Percentiles rank a stretch among this genome's conserved stretches.
Evolutionary conservation across 2,888 invertebrate species (phyloP).

Genomic region (Caenorhabditis sp.): DNA sequence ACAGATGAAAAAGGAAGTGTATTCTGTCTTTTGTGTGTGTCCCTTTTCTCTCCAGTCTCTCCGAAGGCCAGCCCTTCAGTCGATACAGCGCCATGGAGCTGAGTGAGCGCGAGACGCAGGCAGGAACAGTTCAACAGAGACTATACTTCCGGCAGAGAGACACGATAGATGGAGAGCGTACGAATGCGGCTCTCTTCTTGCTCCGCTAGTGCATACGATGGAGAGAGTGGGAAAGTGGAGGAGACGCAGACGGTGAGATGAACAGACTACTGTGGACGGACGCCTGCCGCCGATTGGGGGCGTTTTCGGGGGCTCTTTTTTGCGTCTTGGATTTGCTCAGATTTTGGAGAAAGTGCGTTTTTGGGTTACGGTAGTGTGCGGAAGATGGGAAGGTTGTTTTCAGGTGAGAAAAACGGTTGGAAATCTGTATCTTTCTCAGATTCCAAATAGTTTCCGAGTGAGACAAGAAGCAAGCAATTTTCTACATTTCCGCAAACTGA

Average conservation of each 20-base stretch:
- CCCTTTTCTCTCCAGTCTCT: conserved; percentile 19
- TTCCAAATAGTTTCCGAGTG: no score
- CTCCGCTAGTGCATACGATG: conserved; percentile 35
- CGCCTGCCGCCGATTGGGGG: conserved; percentile 27
- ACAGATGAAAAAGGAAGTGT: conserved; percentile 28
- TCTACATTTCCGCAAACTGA: no score
- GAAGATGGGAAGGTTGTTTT: background rate
- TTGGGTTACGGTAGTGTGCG: conserved; percentile 12
- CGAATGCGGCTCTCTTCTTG: conserved; percentile 21
- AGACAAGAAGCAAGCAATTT: no score
- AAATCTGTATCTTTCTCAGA: no score
- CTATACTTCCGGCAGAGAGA: conserved; percentile 11
- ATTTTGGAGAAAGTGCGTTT: background rate
- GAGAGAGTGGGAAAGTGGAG: background rate
- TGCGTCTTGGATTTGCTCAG: conserved; percentile 4
- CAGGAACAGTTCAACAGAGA: background rate
- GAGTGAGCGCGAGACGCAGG: conserved; percentile 34
- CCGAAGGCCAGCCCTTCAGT: conserved; percentile 40
- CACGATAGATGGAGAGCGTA: conserved; percentile 3
- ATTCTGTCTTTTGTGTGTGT: conserved; percentile 41
- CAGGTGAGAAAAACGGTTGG: no score
- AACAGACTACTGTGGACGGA: conserved; percentile 52
- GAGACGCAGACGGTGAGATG: conserved; percentile 7
- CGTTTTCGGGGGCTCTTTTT: conserved; percentile 16
- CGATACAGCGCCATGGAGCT: conserved; percentile 8